Evolutionary conservation across 2,888 invertebrate genomes (phyloP), one percentile per base, ranked within the genome.

Genomic region (Anthoptus insignis): DNA sequence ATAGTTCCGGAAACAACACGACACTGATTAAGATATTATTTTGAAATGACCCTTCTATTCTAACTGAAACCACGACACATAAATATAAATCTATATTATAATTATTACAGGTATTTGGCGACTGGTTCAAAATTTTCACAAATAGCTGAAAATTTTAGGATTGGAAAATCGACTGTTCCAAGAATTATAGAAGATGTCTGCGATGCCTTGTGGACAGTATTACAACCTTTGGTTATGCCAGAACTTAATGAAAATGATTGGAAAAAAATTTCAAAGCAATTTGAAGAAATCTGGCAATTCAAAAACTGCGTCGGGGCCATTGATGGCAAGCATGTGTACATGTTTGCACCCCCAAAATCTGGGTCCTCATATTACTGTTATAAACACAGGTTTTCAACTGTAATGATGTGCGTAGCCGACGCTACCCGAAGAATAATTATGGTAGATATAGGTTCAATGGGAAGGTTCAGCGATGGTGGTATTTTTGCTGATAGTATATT

Each of bases 251-350:
- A 67, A 67, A 60, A 58, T 34, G 61, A 63, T 29, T 71, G 73
- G 68, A 68, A 67, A 64, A 14, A 47, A 69, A 68, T 70, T 13
- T 67, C 68, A 71, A 70, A 70, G 49, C 67, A 73, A 61, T 73
- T 73, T 73, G 61, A 71, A 49, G 72, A 71, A 13, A 56, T 72
- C 59, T 67, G 70, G 67, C 68, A 69, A 64, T 72, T 72, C 57
- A 68, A 68, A 60, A 70, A 72, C 66, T 68, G 68, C 42, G 42
- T 52, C 14, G 70, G 67, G 22, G 70, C 70, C 52, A 52, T 70
- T 19, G 70, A 70, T 52, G 66, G 63, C 19, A 66, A 66, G 27
- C 66, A 66, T n/a, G 66, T 66, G 24, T 66, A 66, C 49, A 66
- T 63, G 27, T 58, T 14, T 45, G 8, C 21, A 50, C 73, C 76